A percentile compares a stretch with the other conserved stretches of the same genome.
These are phyloP conservation scores for Cepphus grylle DNA, from an alignment of 2,113 vertebrate genomes.

Conservation along the genomic window DNA sequence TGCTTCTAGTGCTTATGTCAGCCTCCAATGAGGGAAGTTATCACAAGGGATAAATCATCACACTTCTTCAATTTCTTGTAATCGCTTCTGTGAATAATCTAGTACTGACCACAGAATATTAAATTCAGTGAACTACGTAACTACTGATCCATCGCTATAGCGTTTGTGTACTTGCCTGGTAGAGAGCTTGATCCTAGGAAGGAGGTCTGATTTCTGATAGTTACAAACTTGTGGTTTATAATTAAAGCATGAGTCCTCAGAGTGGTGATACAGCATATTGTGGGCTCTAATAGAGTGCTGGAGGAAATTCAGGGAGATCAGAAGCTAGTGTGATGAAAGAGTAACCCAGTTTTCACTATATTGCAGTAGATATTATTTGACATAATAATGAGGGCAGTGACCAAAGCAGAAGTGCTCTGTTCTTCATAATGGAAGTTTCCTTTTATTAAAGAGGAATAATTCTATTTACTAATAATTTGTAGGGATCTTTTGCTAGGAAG, in stretches of 20 bases:
- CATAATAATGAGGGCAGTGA: background rate
- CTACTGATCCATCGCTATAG: background rate
- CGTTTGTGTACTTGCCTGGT: background rate
- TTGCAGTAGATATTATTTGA: background rate
- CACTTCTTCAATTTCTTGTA: background rate
- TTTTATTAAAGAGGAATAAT: background rate
- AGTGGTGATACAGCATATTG: background rate
- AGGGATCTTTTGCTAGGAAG: constrained; percentile 85
- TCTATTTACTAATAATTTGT: constrained; percentile 3
- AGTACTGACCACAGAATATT: background rate
- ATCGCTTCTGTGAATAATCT: background rate
- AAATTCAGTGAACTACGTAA: background rate
- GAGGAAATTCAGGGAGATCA: background rate
- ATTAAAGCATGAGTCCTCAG: background rate
- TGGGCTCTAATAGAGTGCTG: background rate
- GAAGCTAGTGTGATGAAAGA: background rate
- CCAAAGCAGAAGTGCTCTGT: background rate
- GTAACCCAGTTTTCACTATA: background rate
- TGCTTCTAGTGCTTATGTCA: background rate
- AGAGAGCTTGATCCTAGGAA: background rate
- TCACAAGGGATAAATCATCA: background rate
- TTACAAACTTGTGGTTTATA: background rate
- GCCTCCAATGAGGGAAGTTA: background rate
- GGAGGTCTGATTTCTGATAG: background rate
- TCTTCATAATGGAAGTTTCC: background rate